Evolutionary conservation across 2,113 vertebrate species (phyloP), one percentile per base, ranked within the genome.

Genomic region (Psilopsiagon aymara): DNA sequence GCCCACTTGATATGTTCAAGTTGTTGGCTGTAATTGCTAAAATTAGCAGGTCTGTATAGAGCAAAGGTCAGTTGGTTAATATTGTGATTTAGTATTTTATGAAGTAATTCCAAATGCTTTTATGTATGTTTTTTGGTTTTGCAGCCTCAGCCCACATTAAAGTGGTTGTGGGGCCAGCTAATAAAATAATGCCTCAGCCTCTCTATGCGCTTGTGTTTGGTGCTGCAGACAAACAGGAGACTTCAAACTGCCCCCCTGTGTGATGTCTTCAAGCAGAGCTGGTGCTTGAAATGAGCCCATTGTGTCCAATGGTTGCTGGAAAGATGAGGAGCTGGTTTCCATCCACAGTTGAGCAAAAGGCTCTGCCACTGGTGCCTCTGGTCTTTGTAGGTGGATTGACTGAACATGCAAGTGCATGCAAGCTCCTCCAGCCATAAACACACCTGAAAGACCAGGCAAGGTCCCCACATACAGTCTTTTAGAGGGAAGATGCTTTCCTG

Each of bases 21-120:
- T 98, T 98, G 98, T 98, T 98, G 97, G 98, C 97, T 96, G 97
- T 98, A 98, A 99, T 98, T 98, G 98, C 97, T 97, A 98, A 98
- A 98, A 99, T 99, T 99, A 99, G 98, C 98, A 98, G 98, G 98
- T 98, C 98, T 97, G 97, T 69, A 20, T 89, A 97, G 98, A 98
- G 97, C 98, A 99, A 97, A 99, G 99, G 99, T 99, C 98, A 97
- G 97, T 93, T 74, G 68, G 97, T 98, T 98, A 98, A 98, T 98
- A 98, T 97, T 83, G 83, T 97, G 75, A 96, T 91, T 95, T 96
- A 97, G 97, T 95, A 95, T 97, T 98, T 98, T 97, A 98, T 98
- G 97, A 97, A 98, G 97, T 98, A 97, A 98, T 98, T 96, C 97
- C 87, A 92, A 85, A 95, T 82, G 91, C 95, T 97, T 97, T 95